Percentiles rank a stretch among this genome's conserved stretches.
Evolutionary conservation across 2,797 vertebrate species (phyloP).

Genomic region (Channa striata): DNA sequence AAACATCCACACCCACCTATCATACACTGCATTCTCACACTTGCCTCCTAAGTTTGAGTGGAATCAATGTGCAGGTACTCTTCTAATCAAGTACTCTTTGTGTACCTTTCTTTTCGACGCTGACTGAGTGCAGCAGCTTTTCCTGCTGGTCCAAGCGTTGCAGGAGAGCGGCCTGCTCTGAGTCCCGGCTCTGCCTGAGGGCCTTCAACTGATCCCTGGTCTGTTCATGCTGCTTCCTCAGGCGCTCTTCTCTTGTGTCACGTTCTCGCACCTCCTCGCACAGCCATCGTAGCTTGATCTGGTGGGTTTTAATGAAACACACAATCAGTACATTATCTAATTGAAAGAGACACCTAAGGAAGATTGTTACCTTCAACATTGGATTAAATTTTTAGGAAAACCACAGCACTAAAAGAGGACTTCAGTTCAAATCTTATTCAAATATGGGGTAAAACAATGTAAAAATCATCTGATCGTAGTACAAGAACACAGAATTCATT

Average conservation of each 20-base stretch:
- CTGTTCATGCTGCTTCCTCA: conserved; percentile 83
- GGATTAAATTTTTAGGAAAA: neutral
- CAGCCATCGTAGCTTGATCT: conserved; percentile 92
- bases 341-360: neutral
- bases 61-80: neutral
- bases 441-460: no score
- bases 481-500: no score
- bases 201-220: conserved; percentile 87
- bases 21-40: neutral
- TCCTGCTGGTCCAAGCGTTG: conserved; percentile 90
- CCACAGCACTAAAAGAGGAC: no score
- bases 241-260: conserved; percentile 83
- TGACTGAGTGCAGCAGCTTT: conserved; percentile 86
- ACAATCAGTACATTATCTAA: conserved; percentile 3
- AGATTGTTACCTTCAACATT: neutral
- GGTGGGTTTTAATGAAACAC: conserved; percentile 1
- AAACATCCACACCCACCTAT: neutral
- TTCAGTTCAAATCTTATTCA: no score
- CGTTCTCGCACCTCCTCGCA: conserved; percentile 91
- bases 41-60: neutral
- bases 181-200: conserved; percentile 83
- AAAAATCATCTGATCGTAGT: no score
- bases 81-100: neutral
- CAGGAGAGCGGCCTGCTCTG: conserved; percentile 85
- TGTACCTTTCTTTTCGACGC: conserved; percentile 90